Conservation (phyloP, 2,113 vertebrate genomes). For the Chionodraco myersi region DNA sequence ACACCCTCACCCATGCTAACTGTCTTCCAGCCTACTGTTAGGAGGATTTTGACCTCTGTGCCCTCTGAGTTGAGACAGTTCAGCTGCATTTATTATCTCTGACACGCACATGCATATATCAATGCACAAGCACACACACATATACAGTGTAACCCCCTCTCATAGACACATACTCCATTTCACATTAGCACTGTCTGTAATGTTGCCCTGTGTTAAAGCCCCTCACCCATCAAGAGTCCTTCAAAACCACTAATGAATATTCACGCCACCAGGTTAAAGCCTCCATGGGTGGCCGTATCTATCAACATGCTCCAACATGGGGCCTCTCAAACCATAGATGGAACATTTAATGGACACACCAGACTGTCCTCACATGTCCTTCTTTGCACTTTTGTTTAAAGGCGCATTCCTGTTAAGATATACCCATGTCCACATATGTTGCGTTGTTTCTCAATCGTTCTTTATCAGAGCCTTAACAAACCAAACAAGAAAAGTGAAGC, state of each 20-base stretch:
- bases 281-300: conserved; percentile 74
- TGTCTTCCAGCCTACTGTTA: conserved; percentile 53
- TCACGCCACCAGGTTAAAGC: conserved; percentile 69
- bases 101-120: conserved; percentile 29
- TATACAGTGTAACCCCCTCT: conserved; percentile 37
- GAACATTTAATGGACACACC: conserved; percentile 64
- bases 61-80: conserved; percentile 47
- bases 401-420: conserved; percentile 5
- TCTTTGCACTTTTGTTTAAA: conserved; percentile 26
- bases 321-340: conserved; percentile 60
- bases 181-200: conserved; percentile 67
- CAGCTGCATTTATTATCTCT: conserved; percentile 53
- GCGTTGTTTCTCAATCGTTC: neutral
- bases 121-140: conserved; percentile 41
- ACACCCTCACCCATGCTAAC: conserved; percentile 43
- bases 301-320: conserved; percentile 72
- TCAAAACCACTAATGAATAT: conserved; percentile 74
- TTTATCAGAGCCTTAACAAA: neutral
- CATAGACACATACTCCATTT: conserved; percentile 43
- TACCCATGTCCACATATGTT: neutral
- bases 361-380: conserved; percentile 49
- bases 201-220: conserved; percentile 64
- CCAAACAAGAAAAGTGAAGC: neutral
- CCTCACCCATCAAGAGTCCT: conserved; percentile 71
- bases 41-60: conserved; percentile 57